Conservation (phyloP, 2,113 vertebrate genomes). For the Antechinus flavipes region DNA sequence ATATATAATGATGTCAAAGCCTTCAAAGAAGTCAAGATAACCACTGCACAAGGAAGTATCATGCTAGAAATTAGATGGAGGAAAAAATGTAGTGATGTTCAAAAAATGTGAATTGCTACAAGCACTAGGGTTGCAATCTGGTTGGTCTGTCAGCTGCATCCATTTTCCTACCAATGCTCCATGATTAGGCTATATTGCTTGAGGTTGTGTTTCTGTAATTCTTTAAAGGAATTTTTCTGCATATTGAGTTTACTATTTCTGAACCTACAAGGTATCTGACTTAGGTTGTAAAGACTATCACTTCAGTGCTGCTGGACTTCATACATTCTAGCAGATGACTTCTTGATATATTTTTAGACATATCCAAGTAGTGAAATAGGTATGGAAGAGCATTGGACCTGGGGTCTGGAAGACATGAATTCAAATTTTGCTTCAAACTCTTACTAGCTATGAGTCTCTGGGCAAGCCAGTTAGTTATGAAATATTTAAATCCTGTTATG, state of each 20-base stretch:
- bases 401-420: neutral
- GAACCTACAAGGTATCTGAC: neutral
- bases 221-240: neutral
- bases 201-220: neutral
- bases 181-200: too few relatives aligned
- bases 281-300: neutral
- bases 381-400: neutral
- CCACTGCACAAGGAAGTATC: neutral
- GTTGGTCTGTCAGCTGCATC: neutral
- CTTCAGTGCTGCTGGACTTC: neutral
- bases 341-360: neutral
- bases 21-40: neutral
- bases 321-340: neutral
- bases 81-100: neutral
- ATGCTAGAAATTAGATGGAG: neutral
- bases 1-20: neutral
- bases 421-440: neutral
- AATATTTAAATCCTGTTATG: too few relatives aligned
- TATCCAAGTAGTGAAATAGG: neutral
- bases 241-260: neutral
- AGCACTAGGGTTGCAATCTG: neutral
- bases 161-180: too few relatives aligned
- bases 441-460: neutral
- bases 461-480: neutral
- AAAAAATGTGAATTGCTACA: neutral